Evolutionary conservation across 1,140 invertebrate species (phyloP), one percentile per base, ranked within the genome.

Genomic region (Papilio polytes): DNA sequence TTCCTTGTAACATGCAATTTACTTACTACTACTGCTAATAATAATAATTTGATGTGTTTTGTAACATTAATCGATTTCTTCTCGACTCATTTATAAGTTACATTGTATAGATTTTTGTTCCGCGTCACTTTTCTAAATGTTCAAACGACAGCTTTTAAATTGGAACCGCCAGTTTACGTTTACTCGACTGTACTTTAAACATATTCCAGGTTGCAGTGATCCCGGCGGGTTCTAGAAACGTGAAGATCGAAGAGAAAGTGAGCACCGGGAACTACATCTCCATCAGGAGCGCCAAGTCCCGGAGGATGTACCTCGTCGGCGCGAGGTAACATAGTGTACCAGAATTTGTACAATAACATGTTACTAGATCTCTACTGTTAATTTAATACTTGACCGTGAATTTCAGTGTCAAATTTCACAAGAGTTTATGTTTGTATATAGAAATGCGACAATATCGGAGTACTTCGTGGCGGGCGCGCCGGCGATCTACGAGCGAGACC

Each of bases 231-330:
- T 98, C 98, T 0, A 95, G 97, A 73, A 98, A 98, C 87, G 98
- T 99, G 4, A 96, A 97, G 80, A 97, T 98, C 36, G 96, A 98
- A 89, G 98, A 98, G 92, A 95, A 97, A 87, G 96, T 96, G 7
- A 97, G 97, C 83, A 97, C 97, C 13, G 97, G 97, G 82, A 98
- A 98, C 89, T 98, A 97, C 87, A 96, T 98, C 78, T 97, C 97
- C 13, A 96, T 98, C 48, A 96, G 96, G 7, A 97, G 97, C 86
- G 96, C 96, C 6, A 95, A 96, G 36, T 96, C 96, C 0, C 96
- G 96, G 66, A 96, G 97, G 82, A 98, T 97, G 87, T 98, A 97
- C 90, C 95, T 98, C 9, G 98, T 98, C 91, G 98, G 98, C 81
- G 97, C 98, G 88, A 96, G 97, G 97, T 98, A 92, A 91, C 91